Percentiles rank a stretch among this genome's conserved stretches.
Evolutionary conservation across 2,888 invertebrate species (phyloP).

Genomic region (Caenorhabditis doughertyi): DNA sequence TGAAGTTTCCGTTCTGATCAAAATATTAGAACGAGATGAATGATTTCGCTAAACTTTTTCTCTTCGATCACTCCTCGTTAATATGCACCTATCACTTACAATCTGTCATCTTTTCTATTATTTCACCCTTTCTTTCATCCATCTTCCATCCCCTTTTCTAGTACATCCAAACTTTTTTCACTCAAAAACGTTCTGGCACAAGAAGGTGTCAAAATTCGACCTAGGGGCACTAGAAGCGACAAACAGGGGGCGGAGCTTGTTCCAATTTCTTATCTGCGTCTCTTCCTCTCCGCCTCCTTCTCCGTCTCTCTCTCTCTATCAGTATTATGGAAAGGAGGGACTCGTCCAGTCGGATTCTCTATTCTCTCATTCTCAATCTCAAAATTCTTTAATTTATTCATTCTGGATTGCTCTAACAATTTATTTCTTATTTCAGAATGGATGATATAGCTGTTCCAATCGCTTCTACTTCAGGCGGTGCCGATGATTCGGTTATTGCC

Average conservation of each 20-base stretch:
- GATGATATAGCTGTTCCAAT: constrained; percentile 66
- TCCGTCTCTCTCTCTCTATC: constrained; percentile 49
- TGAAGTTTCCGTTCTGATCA: not conserved
- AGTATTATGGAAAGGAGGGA: constrained; percentile 43
- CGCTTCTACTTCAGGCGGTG: constrained; percentile 61
- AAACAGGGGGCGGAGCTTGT: constrained; percentile 45
- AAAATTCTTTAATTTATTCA: constrained; percentile 17
- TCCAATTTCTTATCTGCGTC: constrained; percentile 25
- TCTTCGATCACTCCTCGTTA: not conserved
- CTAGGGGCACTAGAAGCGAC: constrained; percentile 11
- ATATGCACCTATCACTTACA: constrained; percentile 27
- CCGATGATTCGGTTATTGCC: constrained; percentile 61
- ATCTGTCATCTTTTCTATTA: not conserved
- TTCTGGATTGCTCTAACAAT: not conserved
- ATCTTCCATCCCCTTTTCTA: not conserved
- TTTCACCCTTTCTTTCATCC: not conserved
- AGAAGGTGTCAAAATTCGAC: constrained; percentile 29
- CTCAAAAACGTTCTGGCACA: constrained; percentile 17
- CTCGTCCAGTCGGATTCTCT: constrained; percentile 28
- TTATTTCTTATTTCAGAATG: constrained; percentile 46
- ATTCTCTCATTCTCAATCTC: not conserved
- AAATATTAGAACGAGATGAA: constrained; percentile 4
- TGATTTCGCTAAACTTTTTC: not conserved
- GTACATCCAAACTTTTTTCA: not conserved
- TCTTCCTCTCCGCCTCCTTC: constrained; percentile 32